Conservation (phyloP, 2,888 invertebrate genomes). For the Brachyptera risi region DNA sequence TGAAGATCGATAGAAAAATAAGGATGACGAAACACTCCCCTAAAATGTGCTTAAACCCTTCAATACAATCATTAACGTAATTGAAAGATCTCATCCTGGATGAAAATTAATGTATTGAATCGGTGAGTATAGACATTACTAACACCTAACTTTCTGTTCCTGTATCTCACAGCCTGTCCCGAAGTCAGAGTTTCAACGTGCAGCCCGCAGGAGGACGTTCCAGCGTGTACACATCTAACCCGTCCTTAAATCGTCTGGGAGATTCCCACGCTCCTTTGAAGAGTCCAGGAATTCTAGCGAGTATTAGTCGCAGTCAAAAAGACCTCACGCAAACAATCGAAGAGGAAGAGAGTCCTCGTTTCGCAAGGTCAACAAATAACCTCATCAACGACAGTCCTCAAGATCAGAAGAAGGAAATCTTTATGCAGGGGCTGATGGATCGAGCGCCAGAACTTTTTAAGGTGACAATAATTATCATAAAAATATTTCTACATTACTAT, state of each 20-base stretch:
- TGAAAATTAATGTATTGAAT: too few relatives aligned
- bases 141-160: too few relatives aligned
- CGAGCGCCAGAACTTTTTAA: conserved; percentile 65
- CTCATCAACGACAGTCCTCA: conserved; percentile 51
- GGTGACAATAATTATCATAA: too few relatives aligned
- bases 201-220: conserved; percentile 50
- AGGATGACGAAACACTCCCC: too few relatives aligned
- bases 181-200: conserved; percentile 84
- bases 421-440: conserved; percentile 64
- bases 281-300: conserved; percentile 82
- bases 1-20: too few relatives aligned
- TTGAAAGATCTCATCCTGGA: too few relatives aligned
- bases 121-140: too few relatives aligned
- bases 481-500: too few relatives aligned
- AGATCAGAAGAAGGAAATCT: conserved; percentile 60
- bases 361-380: conserved; percentile 76
- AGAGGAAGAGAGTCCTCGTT: conserved; percentile 45
- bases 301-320: conserved; percentile 77
- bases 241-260: conserved; percentile 66
- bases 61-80: too few relatives aligned
- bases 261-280: conserved; percentile 70
- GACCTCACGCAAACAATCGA: conserved; percentile 54
- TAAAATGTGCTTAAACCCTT: too few relatives aligned
- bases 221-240: conserved; percentile 64
- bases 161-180: conserved; percentile 53